Percentiles rank a stretch among this genome's conserved stretches.
Evolutionary conservation across 2,113 vertebrate species (phyloP).

Genomic region (Callaeas wilsoni): DNA sequence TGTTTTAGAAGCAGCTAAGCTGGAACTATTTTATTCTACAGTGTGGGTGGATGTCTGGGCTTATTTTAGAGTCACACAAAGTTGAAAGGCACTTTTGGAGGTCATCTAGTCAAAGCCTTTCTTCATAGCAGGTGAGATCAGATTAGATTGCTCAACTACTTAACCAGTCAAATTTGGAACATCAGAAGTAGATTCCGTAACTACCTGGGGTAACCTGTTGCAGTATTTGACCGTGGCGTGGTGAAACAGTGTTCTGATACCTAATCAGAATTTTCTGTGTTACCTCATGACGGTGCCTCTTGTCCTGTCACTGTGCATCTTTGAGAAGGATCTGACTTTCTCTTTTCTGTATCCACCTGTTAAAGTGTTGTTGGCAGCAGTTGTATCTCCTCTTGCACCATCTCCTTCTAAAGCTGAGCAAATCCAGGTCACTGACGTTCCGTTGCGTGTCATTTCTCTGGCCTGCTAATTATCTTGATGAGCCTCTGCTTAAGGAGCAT

Average conservation of each 20-base stretch:
- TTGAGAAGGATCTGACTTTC: neutral
- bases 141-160: neutral
- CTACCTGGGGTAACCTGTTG: neutral
- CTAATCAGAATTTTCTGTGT: neutral
- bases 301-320: neutral
- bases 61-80: neutral
- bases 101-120: neutral
- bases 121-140: neutral
- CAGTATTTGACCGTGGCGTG: neutral
- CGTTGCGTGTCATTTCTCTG: neutral
- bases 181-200: neutral
- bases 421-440: neutral
- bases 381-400: neutral
- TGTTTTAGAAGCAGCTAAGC: neutral
- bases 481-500: neutral
- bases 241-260: neutral
- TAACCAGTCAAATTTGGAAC: slow-evolving; percentile 6
- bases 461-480: neutral
- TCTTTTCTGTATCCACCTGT: neutral
- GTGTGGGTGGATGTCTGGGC: neutral
- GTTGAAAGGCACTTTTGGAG: slow-evolving; percentile 4
- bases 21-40: slow-evolving; percentile 4
- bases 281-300: neutral
- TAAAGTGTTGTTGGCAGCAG: neutral
- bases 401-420: neutral